Base-by-base conservation (phyloP, 2,888 invertebrate species). In the Dendrolimus houi region DNA sequence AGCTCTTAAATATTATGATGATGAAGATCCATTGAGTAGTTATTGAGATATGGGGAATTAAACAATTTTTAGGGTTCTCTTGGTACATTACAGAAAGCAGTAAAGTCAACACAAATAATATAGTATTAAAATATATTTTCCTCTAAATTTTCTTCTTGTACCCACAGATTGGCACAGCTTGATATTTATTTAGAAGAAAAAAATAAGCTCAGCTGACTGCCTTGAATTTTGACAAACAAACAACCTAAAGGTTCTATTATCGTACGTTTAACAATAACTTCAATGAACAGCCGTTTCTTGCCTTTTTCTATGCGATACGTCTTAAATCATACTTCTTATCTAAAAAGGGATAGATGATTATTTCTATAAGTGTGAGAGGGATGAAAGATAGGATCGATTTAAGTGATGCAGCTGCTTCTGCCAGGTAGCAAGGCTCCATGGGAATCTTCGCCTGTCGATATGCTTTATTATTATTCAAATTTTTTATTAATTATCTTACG, bases 321-420 rank as follows among this genome's bases (percentile, higher is more conserved):
- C 56, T 65, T 67, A 73, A 70, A 71, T 72, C 68, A 66, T 63
- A 58, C 62, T 62, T 72, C 74, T 81, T 79, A 79, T 77, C 74
- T 69, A 68, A 65, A 83, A 61, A 66, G 70, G 62, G 79, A 85
- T 59, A 61, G 58, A 8, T 10, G 47, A 47, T 9, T 47, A 10
- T 47, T 47, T 10, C 1, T 47, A 10, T 10, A 47, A 47, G 47
- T 47, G 9, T 12, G 74, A 84, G 60, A 62, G 71, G 69, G 83
- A 85, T 52, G 66, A 29, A 63, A 66, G 58, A 57, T 63, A 64
- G 68, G 77, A 85, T 85, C 84, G 84, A 77, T 83, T 83, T 83
- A 81, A 85, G 64, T 74, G 65, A 68, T 64, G 76, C 89, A 88
- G 88, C 89, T 87, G 89, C 78, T 74, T 69, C 71, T 58, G 61